phyloP scores from a whole-genome alignment of 2,113 vertebrate genomes.

The Ceuthmochares aereus region DNA sequence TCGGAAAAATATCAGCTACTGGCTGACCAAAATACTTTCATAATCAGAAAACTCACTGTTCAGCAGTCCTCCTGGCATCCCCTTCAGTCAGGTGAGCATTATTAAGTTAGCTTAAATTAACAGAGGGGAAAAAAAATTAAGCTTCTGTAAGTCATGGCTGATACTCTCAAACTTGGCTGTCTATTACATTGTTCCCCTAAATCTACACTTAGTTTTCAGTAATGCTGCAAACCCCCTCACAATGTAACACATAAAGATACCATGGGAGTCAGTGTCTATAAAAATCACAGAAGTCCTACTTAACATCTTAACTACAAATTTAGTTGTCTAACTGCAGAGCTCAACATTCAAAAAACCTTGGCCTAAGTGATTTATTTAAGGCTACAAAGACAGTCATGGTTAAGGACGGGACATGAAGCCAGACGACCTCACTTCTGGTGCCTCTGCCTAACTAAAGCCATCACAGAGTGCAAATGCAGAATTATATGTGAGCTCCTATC shows the following conservation, averaged over 20 bases:
- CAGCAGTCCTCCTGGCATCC: not conserved
- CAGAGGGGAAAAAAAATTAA: not conserved
- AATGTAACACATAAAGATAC: not conserved
- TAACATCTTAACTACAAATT: not conserved
- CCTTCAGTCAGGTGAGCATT: not conserved
- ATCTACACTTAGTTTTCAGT: not conserved
- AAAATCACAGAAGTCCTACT: constrained; percentile 31
- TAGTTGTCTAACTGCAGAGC: not conserved
- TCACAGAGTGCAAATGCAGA: not conserved
- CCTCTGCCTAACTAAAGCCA: not conserved
- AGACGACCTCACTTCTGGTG: not conserved
- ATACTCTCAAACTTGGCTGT: not conserved
- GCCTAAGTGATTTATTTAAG: not conserved
- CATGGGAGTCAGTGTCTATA: not conserved
- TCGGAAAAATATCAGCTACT: not conserved
- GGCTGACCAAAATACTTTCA: not conserved
- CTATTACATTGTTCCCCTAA: not conserved
- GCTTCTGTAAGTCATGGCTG: not conserved
- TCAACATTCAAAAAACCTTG: not conserved
- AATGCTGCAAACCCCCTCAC: not conserved
- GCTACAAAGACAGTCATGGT: not conserved
- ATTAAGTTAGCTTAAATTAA: not conserved
- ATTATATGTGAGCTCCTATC: not conserved
- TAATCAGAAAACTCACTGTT: not conserved
- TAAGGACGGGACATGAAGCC: not conserved